These are phyloP conservation scores for Neodontobutis hainanensis DNA, from an alignment of 2,113 vertebrate genomes.

Conservation along the genomic window DNA sequence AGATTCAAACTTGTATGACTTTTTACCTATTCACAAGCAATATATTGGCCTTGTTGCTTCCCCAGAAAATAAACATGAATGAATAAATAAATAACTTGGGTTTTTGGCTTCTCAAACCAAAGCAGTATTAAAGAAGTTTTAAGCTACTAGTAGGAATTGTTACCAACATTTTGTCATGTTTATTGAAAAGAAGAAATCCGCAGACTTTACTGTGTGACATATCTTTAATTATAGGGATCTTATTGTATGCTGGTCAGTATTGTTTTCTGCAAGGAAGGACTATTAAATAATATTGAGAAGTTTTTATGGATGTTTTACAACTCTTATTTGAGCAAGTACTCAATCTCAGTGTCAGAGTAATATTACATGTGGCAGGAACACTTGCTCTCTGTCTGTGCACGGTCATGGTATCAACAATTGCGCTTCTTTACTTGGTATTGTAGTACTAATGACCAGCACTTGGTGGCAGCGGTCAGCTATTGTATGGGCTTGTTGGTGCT, in stretches of 20 bases:
- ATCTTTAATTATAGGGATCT: no score
- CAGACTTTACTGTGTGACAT: no score
- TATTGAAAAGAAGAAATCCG: no score
- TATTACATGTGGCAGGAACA: background rate
- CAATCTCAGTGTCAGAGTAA: background rate
- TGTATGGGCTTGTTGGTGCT: slow-evolving; percentile 31
- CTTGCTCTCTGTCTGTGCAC: slow-evolving; percentile 16
- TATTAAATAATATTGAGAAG: slow-evolving; percentile 3
- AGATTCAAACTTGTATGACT: slow-evolving; percentile 48
- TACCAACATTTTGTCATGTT: background rate
- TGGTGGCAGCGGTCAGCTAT: slow-evolving; percentile 76
- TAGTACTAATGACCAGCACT: slow-evolving; percentile 63
- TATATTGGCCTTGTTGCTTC: background rate
- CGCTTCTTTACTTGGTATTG: slow-evolving; percentile 28
- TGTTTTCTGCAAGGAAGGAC: slow-evolving; percentile 1
- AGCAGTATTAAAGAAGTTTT: background rate
- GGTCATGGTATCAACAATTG: slow-evolving; percentile 30
- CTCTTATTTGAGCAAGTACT: slow-evolving; percentile 17
- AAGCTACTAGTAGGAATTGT: background rate
- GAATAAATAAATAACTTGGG: background rate
- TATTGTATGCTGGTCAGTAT: background rate
- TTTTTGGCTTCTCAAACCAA: background rate
- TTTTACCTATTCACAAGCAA: slow-evolving; percentile 24
- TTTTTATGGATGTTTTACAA: slow-evolving; percentile 33
- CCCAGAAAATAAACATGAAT: slow-evolving; percentile 19